Base-by-base conservation (phyloP, 2,113 vertebrate species). In the Leptocoma aspasia region DNA sequence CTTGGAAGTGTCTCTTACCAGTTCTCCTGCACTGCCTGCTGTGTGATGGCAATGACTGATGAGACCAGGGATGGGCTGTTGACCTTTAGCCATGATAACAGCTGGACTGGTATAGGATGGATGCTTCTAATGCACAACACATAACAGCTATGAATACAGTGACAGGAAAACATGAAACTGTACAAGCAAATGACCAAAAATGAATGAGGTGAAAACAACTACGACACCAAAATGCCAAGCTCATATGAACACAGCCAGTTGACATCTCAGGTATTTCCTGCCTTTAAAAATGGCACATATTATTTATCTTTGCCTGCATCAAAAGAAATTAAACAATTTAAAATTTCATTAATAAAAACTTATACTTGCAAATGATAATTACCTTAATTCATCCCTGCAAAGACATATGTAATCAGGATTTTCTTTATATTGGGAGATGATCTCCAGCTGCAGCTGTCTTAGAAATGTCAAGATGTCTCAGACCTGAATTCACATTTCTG, bases 41-140 rank as follows among this genome's bases (percentile, higher is more conserved):
- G 99, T 98, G 94, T 99, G 98, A 98, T 98, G 97, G 96, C 98
- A 98, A 98, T 97, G 97, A 96, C 88, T 98, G 97, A 99, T 98
- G 98, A 98, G 97, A 97, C 98, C 98, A 95, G 98, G 98, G 96
- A 99, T 98, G 97, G 98, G 98, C 95, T 98, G 98, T 91, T 97
- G 98, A 97, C 98, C 99, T 97, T 99, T 99, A 97, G 99, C 99
- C 99, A 99, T 99, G 98, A 99, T 96, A 98, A 98, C 98, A 97
- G 98, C 98, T 98, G 99, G 98, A 97, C 97, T 99, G 97, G 98
- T 97, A 97, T 97, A 97, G 97, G 98, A 98, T 98, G 98, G 98
- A 98, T 98, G 97, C 96, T 98, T 99, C 99, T 99, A 98, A 99
- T 98, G 98, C 97, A 98, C 97, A 98, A 99, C 96, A 98, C 94